phyloP scores from a whole-genome alignment of 2,113 vertebrate genomes.

The Calyptomena viridis region DNA sequence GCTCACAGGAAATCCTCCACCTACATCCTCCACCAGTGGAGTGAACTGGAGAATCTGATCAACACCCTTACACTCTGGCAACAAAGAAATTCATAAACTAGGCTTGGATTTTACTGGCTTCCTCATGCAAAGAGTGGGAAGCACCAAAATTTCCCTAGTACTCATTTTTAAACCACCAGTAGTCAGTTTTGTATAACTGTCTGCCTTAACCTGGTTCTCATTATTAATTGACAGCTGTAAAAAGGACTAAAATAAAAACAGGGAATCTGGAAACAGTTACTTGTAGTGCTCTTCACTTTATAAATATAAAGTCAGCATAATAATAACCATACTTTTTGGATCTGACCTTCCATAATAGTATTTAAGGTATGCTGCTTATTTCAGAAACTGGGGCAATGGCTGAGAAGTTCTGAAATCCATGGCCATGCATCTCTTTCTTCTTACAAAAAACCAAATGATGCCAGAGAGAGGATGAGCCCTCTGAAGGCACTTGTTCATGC shows the following conservation, averaged over 20 bases:
- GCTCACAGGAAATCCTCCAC: not conserved
- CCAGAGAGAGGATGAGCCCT: not conserved
- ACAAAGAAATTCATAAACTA: not conserved
- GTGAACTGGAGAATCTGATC: not conserved
- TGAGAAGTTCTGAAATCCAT: not conserved
- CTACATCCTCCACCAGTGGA: not conserved
- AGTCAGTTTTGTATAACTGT: not conserved
- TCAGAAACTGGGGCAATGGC: not conserved
- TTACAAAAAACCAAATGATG: not conserved
- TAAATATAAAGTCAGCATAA: not conserved
- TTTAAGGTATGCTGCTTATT: not conserved
- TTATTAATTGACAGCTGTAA: not conserved
- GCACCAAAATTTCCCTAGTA: not conserved
- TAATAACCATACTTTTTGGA: not conserved
- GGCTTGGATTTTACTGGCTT: not conserved
- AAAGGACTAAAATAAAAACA: not conserved
- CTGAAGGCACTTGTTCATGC: not conserved
- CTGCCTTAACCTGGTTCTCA: not conserved
- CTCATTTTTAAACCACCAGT: constrained; percentile 1
- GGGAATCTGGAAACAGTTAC: not conserved
- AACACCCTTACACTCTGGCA: not conserved
- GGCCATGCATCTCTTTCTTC: not conserved
- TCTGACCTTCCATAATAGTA: not conserved
- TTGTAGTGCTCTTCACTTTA: not conserved
- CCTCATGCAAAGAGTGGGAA: not conserved